Percentiles rank a stretch among this genome's conserved stretches.
Evolutionary conservation across 2,797 vertebrate genomes (phyloP).

Genomic region (Bryconaethiops microstoma): DNA sequence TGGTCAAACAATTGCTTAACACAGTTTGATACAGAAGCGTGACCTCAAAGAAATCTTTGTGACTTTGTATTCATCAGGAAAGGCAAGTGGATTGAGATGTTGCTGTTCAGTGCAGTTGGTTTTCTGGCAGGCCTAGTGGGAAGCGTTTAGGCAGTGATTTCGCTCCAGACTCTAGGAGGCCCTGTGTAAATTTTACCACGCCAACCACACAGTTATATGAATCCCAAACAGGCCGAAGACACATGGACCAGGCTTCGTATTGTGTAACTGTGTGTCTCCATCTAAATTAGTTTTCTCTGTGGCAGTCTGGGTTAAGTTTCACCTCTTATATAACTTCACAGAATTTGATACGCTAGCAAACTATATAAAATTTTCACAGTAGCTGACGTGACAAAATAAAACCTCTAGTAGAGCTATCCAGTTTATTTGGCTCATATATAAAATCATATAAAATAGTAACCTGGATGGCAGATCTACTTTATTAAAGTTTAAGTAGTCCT

Average conservation of each 20-base stretch:
- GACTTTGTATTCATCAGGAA: conserved; percentile 4
- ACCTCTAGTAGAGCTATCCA: neutral
- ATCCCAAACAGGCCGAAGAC: conserved; percentile 22
- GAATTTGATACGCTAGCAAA: neutral
- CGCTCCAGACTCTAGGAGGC: conserved; percentile 29
- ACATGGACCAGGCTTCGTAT: conserved; percentile 11
- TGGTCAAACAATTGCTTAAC: neutral
- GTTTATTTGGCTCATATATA: neutral
- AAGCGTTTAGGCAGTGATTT: conserved; percentile 6
- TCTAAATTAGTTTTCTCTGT: conserved; percentile 1
- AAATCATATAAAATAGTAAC: neutral
- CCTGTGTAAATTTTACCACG: conserved; percentile 18
- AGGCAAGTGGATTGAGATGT: neutral
- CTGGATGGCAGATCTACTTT: too few species aligned
- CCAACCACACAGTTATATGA: conserved; percentile 35
- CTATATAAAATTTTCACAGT: neutral
- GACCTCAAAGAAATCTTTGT: conserved; percentile 3
- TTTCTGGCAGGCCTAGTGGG: conserved; percentile 33
- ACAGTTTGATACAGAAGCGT: neutral
- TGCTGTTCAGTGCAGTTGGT: conserved; percentile 12
- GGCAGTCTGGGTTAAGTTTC: neutral
- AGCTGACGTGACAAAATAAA: neutral
- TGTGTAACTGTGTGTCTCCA: conserved; percentile 5
- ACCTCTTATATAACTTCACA: neutral
- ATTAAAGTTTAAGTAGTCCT: neutral